A percentile compares a stretch with the other conserved stretches of the same genome.
These are phyloP conservation scores for Molossus alvarezi DNA, from an alignment of 2,797 vertebrate genomes.

Conservation along the genomic window DNA sequence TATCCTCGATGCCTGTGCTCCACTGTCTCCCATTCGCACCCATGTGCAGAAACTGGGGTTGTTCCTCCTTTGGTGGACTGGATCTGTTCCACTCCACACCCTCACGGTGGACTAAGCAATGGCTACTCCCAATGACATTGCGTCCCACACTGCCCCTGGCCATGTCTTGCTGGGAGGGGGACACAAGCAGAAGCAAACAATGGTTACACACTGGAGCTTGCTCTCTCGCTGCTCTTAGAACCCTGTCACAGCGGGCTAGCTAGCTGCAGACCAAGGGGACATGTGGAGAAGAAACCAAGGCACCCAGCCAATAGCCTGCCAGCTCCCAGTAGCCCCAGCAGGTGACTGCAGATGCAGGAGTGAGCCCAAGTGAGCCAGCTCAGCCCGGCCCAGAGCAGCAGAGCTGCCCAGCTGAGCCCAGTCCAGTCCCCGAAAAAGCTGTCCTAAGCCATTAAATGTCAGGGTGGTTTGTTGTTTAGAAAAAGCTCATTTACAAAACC, in stretches of 20 bases:
- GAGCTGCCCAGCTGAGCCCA: background rate
- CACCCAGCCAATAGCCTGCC: background rate
- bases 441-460: background rate
- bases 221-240: background rate
- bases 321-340: background rate
- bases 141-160: background rate
- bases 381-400: background rate
- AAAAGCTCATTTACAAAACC: background rate
- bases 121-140: background rate
- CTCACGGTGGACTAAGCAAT: background rate
- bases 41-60: background rate
- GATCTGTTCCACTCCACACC: background rate
- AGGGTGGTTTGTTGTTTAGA: background rate
- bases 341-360: background rate
- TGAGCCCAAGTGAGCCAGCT: background rate
- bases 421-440: background rate
- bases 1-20: background rate
- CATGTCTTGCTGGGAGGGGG: background rate
- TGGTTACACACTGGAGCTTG: background rate
- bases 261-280: background rate
- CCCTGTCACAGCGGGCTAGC: background rate
- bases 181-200: background rate
- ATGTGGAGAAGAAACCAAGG: background rate
- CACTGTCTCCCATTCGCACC: background rate
- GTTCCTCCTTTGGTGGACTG: background rate